Evolutionary conservation across 2,113 vertebrate species (phyloP).

Genomic region (Microcebus jonahi): DNA sequence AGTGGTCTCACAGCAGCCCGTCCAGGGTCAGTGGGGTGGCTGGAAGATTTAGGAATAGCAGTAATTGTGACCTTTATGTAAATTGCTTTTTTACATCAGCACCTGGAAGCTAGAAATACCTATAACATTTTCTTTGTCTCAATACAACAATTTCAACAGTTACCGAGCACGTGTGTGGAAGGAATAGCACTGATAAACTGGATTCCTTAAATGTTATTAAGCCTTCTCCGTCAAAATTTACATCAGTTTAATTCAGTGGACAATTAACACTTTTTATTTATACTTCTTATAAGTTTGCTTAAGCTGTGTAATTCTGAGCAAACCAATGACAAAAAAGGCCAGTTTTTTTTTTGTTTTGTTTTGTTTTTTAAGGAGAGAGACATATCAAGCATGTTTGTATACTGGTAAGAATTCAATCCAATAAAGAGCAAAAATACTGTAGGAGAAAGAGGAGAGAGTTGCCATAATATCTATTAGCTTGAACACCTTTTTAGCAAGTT

Average conservation of each 20-base stretch:
- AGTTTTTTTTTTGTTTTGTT: neutral
- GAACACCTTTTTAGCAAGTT: neutral
- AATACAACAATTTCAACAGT: neutral
- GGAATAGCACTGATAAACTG: neutral
- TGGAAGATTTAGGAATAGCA: too few relatives aligned
- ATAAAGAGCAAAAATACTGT: neutral
- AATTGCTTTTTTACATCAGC: neutral
- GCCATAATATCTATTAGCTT: neutral
- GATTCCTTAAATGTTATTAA: neutral
- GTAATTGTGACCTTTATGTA: neutral
- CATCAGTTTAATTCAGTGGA: neutral
- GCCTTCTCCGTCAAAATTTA: neutral
- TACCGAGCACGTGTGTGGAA: neutral
- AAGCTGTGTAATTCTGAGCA: neutral
- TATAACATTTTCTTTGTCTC: neutral
- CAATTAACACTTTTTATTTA: neutral
- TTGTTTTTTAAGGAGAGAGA: neutral
- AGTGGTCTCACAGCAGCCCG: neutral
- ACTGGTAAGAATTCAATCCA: neutral
- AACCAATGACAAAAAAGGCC: neutral
- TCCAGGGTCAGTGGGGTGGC: neutral
- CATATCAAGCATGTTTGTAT: neutral
- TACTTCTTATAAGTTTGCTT: neutral
- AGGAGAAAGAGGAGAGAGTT: neutral
- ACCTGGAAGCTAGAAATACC: neutral